Conservation (phyloP, 2,797 vertebrate species). For the Lepus townsendii region DNA sequence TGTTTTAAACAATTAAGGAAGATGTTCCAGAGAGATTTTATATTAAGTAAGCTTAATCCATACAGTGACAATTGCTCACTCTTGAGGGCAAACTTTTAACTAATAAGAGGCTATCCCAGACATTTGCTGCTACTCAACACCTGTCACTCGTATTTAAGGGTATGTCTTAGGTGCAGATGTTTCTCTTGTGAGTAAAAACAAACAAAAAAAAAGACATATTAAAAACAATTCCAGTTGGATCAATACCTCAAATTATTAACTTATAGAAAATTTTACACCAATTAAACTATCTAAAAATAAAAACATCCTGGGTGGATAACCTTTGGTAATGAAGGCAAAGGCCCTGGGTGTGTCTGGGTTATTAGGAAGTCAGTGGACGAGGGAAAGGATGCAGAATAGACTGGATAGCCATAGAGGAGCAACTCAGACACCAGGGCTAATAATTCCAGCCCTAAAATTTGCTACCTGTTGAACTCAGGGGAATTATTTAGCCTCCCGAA, state of each 20-base stretch:
- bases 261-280: neutral
- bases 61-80: neutral
- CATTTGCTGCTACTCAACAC: neutral
- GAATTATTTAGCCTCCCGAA: neutral
- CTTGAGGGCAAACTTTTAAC: neutral
- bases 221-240: neutral
- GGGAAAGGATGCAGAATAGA: neutral
- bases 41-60: neutral
- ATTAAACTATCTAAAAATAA: neutral
- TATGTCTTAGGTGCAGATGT: neutral
- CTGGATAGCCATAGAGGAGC: neutral
- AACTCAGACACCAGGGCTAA: neutral
- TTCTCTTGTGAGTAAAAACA: neutral
- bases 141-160: neutral
- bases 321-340: neutral
- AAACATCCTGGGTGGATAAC: neutral
- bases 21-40: neutral
- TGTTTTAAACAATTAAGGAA: neutral
- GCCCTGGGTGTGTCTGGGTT: too few relatives aligned
- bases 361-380: neutral
- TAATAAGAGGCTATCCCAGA: neutral
- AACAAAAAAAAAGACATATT: neutral
- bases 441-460: neutral
- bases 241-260: neutral
- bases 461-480: neutral